Base-by-base conservation (phyloP, 2,797 vertebrate species). In the Anabas testudineus region DNA sequence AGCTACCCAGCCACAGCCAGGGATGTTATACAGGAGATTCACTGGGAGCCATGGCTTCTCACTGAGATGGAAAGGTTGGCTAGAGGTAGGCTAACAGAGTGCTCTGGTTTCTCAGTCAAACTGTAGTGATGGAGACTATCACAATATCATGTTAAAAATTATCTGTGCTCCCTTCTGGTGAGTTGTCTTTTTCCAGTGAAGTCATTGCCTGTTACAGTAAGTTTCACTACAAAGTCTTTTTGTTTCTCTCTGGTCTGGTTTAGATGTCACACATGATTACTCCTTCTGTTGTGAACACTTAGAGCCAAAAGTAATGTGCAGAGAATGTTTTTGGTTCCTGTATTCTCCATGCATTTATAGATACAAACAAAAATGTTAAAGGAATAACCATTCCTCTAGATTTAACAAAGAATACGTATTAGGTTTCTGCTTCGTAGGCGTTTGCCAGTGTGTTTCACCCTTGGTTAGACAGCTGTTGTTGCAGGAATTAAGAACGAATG, bases 21-120 rank as follows among this genome's bases (percentile, higher is more conserved):
- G 71, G 57, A 97, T 98, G 97, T 93, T 95, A 54, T 93, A 94
- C 94, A 90, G 91, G 78, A 94, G 88, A 41, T 91, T 96, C 83
- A 88, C 91, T 0, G 94, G 96, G 74, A 90, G 94, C 67, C 95
- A 95, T 66, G 91, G 93, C 45, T 91, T 96, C 92, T 96, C 94
- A 16, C 82, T 94, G 86, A 95, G 78, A 90, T 91, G 95, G 78
- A 91, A 90, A 76, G 85, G 91, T 88, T 88, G 90, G 45, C 88
- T 87, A 43, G 94, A 97, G 97, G 97, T 99, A 97, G 95, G 91
- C 67, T 37, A 9, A 78, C 30, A 46, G 37, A 55, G 47, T 6
- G 21, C 21, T 83, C 42, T 61, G 49, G 5, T 77, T 68, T 76
- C 65, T 52, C 47, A 36, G 69, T 67, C 36, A 63, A 42, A 67